Base-by-base conservation (phyloP, 2,888 invertebrate genomes). In the Cheilosia scutellata region DNA sequence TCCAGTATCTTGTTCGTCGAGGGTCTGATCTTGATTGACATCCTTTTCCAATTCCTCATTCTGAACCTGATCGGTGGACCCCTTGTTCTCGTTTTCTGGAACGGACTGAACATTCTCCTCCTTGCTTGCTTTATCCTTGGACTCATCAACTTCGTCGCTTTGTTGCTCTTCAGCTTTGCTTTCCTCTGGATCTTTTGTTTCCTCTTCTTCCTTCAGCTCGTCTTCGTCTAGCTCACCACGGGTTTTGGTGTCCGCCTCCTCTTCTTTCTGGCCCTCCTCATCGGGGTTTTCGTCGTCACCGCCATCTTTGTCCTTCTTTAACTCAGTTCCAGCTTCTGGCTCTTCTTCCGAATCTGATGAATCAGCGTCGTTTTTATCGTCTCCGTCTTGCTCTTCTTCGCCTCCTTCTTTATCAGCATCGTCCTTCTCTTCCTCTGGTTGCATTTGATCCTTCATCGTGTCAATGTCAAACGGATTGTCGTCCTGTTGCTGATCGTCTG, bases 401-500 rank as follows among this genome's bases (percentile, higher is more conserved):
- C 93, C 93, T 0, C 92, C 89, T 42, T 90, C 89, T 40, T 90
- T 88, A 16, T 89, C 86, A 27, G 89, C 88, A 1, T 90, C 88
- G 1, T 90, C 88, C 2, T 89, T 87, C 20, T 91, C 89, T 5
- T 92, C 90, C 9, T 93, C 91, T 4, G 91, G 90, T 58, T 90
- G 89, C 91, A 91, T 92, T 60, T 91, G 91, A 84, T 93, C 95
- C 91, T 96, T 96, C 95, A 96, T 96, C 13, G 94, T 93, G 89
- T 97, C 97, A 82, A 97, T 95, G 90, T 97, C 97, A 90, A 97
- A 97, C 0, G 97, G 97, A 94, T 97, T 96, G 87, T 96, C 96
- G 33, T 95, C 95, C 76, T 94, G 93, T 89, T 94, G 92, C 87
- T 95, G 94, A 33, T 89, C 89, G 5, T 95, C 95, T 29, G 95